Evolutionary conservation across 2,113 vertebrate genomes (phyloP), one percentile per base, ranked within the genome.

Genomic region (Ciconia stormi): DNA sequence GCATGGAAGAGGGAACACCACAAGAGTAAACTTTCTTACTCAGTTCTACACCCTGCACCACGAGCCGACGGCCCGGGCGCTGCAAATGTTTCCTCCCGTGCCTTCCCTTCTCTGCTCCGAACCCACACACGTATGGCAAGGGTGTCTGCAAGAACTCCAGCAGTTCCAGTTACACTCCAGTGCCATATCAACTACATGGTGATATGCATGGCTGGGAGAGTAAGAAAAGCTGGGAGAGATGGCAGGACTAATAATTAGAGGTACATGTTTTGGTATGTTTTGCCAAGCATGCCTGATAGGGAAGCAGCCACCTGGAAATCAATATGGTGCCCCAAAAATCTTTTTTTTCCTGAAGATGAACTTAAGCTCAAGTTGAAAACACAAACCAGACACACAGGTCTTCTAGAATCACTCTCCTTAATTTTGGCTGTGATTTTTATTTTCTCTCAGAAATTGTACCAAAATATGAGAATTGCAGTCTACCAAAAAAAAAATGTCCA

Each of bases 1-100:
- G 36, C 38, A 22, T 29, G 90, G 67, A 91, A 79, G 40, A 85
- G 14, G 36, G 56, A 93, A 71, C 40, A 47, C 34, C 3, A 4
- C 81, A 76, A 59, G 32, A 82, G 42, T 17, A 71, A 93, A 74
- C 91, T 66, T 90, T 93, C 76, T 80, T 50, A 47, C 72, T 81
- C 11, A 4, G 85, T 30, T 36, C 61, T 42, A 46, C 38, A 62
- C 32, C 38, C 82, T 61, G 59, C 38, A 67, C 50, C 73, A 53
- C 0, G 0, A 83, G n/a, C 17, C 16, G 7, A 26, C 2, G 16
- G 70, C 67, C 23, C 40, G 0, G 0, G 63, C 0, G 0, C 59
- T 50, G 50, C 52, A 58, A 38, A 14, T 7, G 1, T 63, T 44
- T 70, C 38, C 61, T 62, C 77, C 27, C 1, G 2, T 32, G 59